Conservation (phyloP, 2,797 vertebrate species). For the Phyllotis vaccarum region DNA sequence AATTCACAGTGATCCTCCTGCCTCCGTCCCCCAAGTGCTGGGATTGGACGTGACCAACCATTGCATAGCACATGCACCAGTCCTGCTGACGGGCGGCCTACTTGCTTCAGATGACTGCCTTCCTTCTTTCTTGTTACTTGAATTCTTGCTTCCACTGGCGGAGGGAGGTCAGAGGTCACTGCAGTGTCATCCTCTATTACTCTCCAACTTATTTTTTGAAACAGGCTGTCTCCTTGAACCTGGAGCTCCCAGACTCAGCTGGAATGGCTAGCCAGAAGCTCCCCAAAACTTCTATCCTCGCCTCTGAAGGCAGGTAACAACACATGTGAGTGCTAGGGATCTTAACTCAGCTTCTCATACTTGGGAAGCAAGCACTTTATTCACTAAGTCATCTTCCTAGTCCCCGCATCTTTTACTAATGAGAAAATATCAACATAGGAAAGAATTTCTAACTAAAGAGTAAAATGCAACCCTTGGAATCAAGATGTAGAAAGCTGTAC, state of each 20-base stretch:
- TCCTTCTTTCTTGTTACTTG: background rate
- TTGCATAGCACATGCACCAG: background rate
- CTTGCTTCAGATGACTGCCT: background rate
- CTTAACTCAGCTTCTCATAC: background rate
- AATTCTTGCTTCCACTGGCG: background rate
- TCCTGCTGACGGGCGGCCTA: background rate
- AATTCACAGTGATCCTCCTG: background rate
- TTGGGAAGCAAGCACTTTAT: background rate
- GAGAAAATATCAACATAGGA: conserved; percentile 51
- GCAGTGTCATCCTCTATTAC: background rate
- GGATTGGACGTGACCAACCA: background rate
- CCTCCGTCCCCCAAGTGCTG: background rate
- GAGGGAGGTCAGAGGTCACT: background rate
- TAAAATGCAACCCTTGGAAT: conserved; percentile 37
- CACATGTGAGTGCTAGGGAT: background rate
- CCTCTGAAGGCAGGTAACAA: background rate
- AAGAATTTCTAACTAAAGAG: conserved; percentile 56
- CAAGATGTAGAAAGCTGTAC: background rate
- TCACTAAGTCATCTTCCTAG: background rate
- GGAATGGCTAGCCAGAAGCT: background rate
- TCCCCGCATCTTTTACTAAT: background rate
- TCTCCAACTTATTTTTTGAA: background rate
- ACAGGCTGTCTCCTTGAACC: background rate
- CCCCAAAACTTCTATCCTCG: background rate
- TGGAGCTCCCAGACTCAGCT: background rate